phyloP scores from a whole-genome alignment of 2,113 vertebrate species.

The Lagopus muta region DNA sequence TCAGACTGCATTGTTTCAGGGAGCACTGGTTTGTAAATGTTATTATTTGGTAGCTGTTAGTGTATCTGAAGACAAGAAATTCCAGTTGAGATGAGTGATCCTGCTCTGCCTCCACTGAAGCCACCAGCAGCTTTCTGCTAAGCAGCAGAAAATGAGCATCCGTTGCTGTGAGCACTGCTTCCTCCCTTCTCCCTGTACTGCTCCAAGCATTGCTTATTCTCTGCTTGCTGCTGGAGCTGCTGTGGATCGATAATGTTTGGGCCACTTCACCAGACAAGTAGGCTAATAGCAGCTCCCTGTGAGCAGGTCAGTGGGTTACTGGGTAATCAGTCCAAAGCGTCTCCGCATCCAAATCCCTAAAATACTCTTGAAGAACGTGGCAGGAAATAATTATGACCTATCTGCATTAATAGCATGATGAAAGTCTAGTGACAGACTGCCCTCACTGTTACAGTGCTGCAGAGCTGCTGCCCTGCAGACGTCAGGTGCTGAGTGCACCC shows the following conservation, averaged over 20 bases:
- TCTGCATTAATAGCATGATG: neutral
- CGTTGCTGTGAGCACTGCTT: neutral
- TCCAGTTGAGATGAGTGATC: neutral
- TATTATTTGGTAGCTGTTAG: neutral
- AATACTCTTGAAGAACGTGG: neutral
- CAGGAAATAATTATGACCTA: constrained; percentile 4
- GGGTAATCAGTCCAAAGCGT: constrained; percentile 64
- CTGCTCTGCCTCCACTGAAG: neutral
- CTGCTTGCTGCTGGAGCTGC: constrained; percentile 19
- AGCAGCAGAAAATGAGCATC: neutral
- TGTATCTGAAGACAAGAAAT: neutral
- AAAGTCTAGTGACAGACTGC: neutral
- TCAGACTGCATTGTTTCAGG: neutral
- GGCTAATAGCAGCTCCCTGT: constrained; percentile 70
- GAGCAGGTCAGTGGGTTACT: constrained; percentile 65
- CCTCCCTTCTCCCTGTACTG: neutral
- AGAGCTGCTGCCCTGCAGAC: neutral
- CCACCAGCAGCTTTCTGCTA: neutral
- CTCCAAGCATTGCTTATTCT: neutral
- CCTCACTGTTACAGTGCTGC: neutral
- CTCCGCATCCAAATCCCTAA: constrained; percentile 36
- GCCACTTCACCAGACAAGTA: constrained; percentile 48
- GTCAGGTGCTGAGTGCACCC: neutral
- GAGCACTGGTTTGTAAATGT: neutral
- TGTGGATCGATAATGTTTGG: constrained; percentile 22